Evolutionary conservation across 2,888 invertebrate species (phyloP).

Genomic region (Andricus quercusramuli): DNA sequence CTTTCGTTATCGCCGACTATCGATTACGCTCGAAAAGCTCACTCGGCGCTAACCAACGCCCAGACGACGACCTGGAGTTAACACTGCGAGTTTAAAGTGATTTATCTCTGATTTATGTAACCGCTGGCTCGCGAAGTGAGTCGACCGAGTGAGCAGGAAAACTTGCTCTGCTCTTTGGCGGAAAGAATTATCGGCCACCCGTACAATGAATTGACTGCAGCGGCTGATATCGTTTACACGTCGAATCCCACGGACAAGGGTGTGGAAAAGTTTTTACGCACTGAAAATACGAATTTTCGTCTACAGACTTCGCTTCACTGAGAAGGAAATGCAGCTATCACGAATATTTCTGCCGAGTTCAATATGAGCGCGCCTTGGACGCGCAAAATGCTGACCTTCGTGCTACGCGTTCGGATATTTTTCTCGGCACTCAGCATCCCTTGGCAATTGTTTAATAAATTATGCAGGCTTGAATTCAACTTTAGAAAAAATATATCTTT

Average conservation of each 20-base stretch:
- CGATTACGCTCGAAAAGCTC: slow-evolving; percentile 65
- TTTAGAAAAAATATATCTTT: no score
- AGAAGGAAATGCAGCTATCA: not conserved
- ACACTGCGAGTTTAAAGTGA: slow-evolving; percentile 76
- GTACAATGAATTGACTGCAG: slow-evolving; percentile 65
- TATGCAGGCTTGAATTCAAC: no score
- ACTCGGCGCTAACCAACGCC: slow-evolving; percentile 49
- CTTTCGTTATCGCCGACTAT: slow-evolving; percentile 72
- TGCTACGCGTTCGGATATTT: no score
- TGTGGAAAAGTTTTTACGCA: slow-evolving; percentile 53
- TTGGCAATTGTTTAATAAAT: no score
- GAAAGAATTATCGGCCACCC: slow-evolving; percentile 71
- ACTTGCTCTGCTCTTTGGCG: slow-evolving; percentile 70
- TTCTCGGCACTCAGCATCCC: no score
- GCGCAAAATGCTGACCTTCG: no score
- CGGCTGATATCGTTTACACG: slow-evolving; percentile 70
- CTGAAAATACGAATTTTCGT: slow-evolving; percentile 45
- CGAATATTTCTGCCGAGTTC: not conserved
- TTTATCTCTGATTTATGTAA: slow-evolving; percentile 76
- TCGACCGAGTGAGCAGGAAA: slow-evolving; percentile 57
- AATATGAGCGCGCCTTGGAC: no score
- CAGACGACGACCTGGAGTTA: slow-evolving; percentile 71
- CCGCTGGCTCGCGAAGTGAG: slow-evolving; percentile 56
- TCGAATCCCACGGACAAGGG: slow-evolving; percentile 60
- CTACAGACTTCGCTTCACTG: not conserved